Base-by-base conservation (phyloP, 2,888 invertebrate species). In the Thera obeliscata region DNA sequence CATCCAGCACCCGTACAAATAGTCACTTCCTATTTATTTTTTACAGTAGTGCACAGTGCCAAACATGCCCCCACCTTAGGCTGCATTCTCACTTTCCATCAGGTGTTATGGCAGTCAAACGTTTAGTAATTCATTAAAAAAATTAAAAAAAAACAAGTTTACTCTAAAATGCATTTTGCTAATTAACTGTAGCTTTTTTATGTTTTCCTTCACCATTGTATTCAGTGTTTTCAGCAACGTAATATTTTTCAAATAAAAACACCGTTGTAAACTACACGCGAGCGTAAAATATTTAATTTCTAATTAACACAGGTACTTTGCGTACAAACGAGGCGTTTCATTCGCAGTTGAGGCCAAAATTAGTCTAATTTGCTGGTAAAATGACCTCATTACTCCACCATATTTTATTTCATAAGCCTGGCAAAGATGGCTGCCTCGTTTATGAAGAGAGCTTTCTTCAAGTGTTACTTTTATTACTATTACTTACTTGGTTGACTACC, bases 291-390 rank as follows among this genome's bases (percentile, higher is more conserved):
- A 76, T 72, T 72, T 60, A 69, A 64, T 59, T 66, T 57, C 67
- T 71, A 70, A 71, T 68, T 65, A 76, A 73, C 70, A 61, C 72
- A 48, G 48, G 64, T 64, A 64, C 64, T 64, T 63, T 54, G 56
- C 58, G 58, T 56, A 66, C 58, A 61, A 58, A 50, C 46, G 46
- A 50, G 48, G 57, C 66, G 50, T 70, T 65, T 66, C 9, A 61
- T 56, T 56, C 49, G 69, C 64, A 41, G 6, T 52, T 46, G 52
- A 56, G 36, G 12, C 35, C 61, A 22, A 61, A 62, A 76, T 74
- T 75, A 72, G 58, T 67, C n/a, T 49, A 64, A 76, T 75, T 62
- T 70, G 72, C 72, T 67, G 61, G 48, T 56, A 61, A 35, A 72
- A 76, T 60, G 74, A 68, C 65, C 67, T 6, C 66, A 74, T 73